These are phyloP conservation scores for Sphenodon punctatus DNA, from an alignment of 2,797 vertebrate species.

Conservation along the genomic window DNA sequence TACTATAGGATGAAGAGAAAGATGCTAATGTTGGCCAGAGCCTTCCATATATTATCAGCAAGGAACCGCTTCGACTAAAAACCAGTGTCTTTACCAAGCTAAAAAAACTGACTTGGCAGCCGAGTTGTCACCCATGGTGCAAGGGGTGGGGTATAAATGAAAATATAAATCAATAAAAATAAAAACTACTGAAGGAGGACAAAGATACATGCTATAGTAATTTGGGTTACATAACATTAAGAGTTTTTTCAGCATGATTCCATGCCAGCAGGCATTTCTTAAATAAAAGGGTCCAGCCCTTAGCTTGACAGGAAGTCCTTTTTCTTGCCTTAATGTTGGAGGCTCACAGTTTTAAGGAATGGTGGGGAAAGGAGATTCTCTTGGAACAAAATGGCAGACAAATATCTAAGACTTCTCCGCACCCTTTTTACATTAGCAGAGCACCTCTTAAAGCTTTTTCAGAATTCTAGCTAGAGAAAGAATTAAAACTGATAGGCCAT, in stretches of 20 bases:
- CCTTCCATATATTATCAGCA: not conserved
- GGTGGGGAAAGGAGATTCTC: not conserved
- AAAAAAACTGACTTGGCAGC: too few relatives aligned
- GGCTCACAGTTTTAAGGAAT: too few relatives aligned
- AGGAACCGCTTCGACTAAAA: too few relatives aligned
- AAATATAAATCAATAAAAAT: too few relatives aligned
- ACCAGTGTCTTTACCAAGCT: too few relatives aligned
- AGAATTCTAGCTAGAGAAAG: not conserved
- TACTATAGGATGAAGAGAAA: not conserved
- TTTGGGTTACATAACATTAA: not conserved
- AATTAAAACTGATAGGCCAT: not conserved
- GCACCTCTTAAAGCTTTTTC: not conserved
- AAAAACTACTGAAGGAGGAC: not conserved
- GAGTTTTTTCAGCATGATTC: not conserved
- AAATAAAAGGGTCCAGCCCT: not conserved
- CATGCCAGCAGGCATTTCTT: not conserved
- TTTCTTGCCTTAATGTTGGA: not conserved
- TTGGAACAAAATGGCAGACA: not conserved
- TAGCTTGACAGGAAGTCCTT: not conserved
- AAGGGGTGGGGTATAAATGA: too few relatives aligned
- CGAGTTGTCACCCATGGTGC: too few relatives aligned
- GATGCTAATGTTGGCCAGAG: not conserved
- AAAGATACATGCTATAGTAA: rapidly evolving
- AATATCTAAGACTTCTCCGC: not conserved
- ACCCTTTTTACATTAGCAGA: not conserved